A percentile compares a stretch with the other conserved stretches of the same genome.
phyloP scores from a whole-genome alignment of 2,888 invertebrate species.

The Isotomurus palustris region DNA sequence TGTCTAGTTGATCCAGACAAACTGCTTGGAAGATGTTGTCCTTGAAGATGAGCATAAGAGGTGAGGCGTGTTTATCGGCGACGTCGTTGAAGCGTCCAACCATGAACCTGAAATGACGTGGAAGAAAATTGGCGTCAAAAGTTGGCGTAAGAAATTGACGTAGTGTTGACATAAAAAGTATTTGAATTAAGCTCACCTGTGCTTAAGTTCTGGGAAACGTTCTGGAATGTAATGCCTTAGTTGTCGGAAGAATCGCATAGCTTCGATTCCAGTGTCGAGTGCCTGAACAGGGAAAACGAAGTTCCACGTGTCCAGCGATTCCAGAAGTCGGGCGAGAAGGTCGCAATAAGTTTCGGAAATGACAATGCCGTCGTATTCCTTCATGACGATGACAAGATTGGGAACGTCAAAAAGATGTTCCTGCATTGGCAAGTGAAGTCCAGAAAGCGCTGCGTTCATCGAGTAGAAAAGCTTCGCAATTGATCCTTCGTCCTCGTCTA shows the following conservation, averaged over 20 bases:
- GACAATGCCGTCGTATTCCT: not conserved
- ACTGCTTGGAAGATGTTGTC: constrained; percentile 7
- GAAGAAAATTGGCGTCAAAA: too few relatives aligned
- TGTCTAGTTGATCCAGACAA: constrained; percentile 15
- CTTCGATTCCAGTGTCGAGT: constrained; percentile 3
- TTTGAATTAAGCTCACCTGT: too few relatives aligned
- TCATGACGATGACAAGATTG: constrained; percentile 1
- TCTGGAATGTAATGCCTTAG: not conserved
- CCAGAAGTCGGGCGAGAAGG: not conserved
- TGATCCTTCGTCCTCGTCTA: constrained; percentile 11
- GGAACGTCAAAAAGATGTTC: constrained; percentile 7
- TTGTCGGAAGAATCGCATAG: constrained; percentile 8
- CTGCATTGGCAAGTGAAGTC: constrained; percentile 7
- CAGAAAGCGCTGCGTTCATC: constrained; percentile 11
- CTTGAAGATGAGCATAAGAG: constrained; percentile 8
- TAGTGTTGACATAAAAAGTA: not conserved
- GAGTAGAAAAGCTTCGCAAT: constrained; percentile 14
- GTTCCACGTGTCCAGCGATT: constrained; percentile 4
- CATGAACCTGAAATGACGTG: too few relatives aligned
- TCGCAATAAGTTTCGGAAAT: constrained; percentile 9
- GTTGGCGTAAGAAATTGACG: too few relatives aligned
- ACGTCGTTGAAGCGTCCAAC: constrained; percentile 1
- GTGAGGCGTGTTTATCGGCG: not conserved
- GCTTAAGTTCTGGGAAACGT: not conserved
- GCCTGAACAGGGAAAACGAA: constrained; percentile 9